Base-by-base conservation (phyloP, 2,113 vertebrate genomes). In the Onychostruthus taczanowskii region DNA sequence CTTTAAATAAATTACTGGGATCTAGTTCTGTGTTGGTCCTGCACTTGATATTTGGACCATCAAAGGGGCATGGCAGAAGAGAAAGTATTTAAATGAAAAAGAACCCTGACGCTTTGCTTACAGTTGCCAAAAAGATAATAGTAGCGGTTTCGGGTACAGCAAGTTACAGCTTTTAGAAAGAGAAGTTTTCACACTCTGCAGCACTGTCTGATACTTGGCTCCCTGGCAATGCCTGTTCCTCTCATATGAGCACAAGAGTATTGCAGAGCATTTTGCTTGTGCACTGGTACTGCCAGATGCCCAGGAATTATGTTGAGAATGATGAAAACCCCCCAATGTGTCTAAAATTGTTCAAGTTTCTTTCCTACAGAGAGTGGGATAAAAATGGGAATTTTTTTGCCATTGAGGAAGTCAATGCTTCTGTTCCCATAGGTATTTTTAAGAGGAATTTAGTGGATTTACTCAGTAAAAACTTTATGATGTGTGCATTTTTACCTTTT, bases 341-440 rank as follows among this genome's bases (percentile, higher is more conserved):
- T 78, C 64, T 90, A 81, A 95, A 93, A 93, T 95, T 94, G 86
- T 75, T 81, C 56, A 47, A 61, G n/a, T 90, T 88, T 90, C 61
- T 94, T 58, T 88, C 68, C 62, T 76, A 52, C 63, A 46, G 68
- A 75, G 43, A 1, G 0, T 11, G 58, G 62, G 44, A 63, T 63
- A 72, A 70, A 73, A 82, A 74, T 15, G 20, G 9, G 6, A 43
- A 43, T 31, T 84, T 85, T 73, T 80, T 96, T 89, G n/a, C 33
- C 33, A 83, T 13, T 52, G 41, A 74, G 43, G 35, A 88, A 70
- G 33, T 74, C 56, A 68, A 30, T 69, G 37, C 37, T 92, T 80
- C 82, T 86, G n/a, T 88, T 93, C 63, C 72, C 16, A 8, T 53
- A 77, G 85, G 16, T 90, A 67, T 74, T 94, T 90, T 84, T 22